Conservation (phyloP, 1,140 invertebrate species). For the Leptinotarsa lineolata region DNA sequence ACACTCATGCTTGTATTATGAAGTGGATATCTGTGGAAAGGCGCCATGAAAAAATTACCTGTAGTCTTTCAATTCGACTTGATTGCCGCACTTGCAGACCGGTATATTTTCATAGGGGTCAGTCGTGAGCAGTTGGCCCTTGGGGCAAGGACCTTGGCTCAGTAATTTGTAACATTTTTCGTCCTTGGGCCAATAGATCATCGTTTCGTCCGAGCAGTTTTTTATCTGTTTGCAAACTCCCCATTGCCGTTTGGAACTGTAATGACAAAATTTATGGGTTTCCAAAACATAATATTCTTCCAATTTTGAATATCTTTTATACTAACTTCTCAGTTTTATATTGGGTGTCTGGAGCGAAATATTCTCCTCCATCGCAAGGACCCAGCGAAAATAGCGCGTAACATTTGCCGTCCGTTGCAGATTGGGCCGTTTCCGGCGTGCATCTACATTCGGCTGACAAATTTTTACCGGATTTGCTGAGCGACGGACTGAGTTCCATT, state of each 20-base stretch:
- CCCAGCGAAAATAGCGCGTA: constrained; percentile 72
- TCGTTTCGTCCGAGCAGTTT: constrained; percentile 62
- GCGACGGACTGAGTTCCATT: constrained; percentile 75
- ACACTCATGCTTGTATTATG: no score
- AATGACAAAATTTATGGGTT: constrained; percentile 26
- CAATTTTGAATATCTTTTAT: neutral
- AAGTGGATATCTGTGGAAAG: no score
- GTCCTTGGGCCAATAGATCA: constrained; percentile 74
- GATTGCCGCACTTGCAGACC: constrained; percentile 35
- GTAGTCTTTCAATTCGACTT: constrained; percentile 33
- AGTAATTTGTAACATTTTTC: constrained; percentile 71
- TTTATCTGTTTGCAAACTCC: constrained; percentile 70
- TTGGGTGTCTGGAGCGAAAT: constrained; percentile 67
- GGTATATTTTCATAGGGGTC: constrained; percentile 51
- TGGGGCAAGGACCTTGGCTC: constrained; percentile 73
- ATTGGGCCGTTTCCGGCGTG: constrained; percentile 74
- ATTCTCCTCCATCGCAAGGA: constrained; percentile 71
- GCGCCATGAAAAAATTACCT: neutral
- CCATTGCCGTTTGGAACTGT: constrained; percentile 61
- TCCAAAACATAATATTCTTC: neutral
- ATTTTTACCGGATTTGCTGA: constrained; percentile 57
- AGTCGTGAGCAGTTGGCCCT: constrained; percentile 67
- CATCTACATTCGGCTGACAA: constrained; percentile 76
- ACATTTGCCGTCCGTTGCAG: constrained; percentile 63
- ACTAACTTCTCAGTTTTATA: constrained; percentile 41